Evolutionary conservation across 2,797 vertebrate genomes (phyloP).

Genomic region (Falco biarmicus): DNA sequence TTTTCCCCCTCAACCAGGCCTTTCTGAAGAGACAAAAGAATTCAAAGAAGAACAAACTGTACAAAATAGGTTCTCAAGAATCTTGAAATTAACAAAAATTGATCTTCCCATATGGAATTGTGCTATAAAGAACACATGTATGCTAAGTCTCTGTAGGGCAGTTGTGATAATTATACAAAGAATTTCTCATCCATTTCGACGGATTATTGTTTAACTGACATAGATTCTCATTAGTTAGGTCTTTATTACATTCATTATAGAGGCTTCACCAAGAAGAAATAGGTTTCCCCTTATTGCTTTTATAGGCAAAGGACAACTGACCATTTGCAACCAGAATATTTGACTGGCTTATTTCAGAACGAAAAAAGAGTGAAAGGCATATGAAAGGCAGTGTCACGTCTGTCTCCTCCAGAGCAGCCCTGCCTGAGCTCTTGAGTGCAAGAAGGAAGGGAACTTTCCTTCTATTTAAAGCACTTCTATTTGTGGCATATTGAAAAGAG

Average conservation of each 20-base stretch:
- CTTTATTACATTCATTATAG: not conserved
- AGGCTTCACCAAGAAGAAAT: not conserved
- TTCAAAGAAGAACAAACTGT: not conserved
- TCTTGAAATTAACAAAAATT: not conserved
- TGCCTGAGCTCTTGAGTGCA: not conserved
- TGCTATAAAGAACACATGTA: not conserved
- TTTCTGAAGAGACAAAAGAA: not conserved
- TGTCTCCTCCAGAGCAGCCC: not conserved
- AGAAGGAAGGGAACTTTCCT: slow-evolving; percentile 22
- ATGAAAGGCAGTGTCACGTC: not conserved
- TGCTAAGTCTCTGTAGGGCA: not conserved
- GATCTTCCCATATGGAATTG: not conserved
- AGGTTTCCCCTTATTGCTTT: not conserved
- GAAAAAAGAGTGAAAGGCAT: not conserved
- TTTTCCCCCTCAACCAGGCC: not conserved
- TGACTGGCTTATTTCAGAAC: not conserved
- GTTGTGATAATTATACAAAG: not conserved
- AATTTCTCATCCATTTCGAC: not conserved
- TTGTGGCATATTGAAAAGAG: not conserved
- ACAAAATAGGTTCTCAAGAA: not conserved
- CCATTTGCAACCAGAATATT: not conserved
- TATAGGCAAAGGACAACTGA: not conserved
- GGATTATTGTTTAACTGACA: not conserved
- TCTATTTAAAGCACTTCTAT: slow-evolving; percentile 39
- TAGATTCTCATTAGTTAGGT: not conserved